Conservation (phyloP, 1,140 invertebrate genomes). For the Helicoverpa armigera region DNA sequence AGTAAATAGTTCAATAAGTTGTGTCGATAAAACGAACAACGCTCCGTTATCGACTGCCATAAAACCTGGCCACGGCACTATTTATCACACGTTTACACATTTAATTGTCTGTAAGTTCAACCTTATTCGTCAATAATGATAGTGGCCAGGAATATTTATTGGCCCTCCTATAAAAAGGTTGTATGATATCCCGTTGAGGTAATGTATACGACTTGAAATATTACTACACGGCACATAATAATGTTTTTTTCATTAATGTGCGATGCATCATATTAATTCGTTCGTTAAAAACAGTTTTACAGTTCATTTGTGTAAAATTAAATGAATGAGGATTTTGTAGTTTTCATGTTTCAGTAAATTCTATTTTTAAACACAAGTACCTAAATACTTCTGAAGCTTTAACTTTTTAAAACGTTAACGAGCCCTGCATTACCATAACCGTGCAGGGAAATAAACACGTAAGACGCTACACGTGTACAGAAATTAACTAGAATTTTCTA, state of each 20-base stretch:
- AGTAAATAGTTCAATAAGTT: constrained; percentile 51
- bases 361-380: too few species aligned
- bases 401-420: too few species aligned
- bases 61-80: constrained; percentile 30
- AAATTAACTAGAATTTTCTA: neutral
- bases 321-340: too few species aligned
- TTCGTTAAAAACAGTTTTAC: constrained; percentile 5
- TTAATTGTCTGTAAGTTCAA: constrained; percentile 50
- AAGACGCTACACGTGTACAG: neutral
- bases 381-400: too few species aligned
- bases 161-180: constrained; percentile 19
- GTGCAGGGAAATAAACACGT: neutral
- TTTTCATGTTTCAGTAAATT: too few species aligned
- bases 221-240: constrained; percentile 5
- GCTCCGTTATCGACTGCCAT: constrained; percentile 33
- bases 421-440: neutral
- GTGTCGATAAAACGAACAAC: constrained; percentile 42
- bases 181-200: constrained; percentile 3
- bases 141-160: constrained; percentile 40
- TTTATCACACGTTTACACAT: constrained; percentile 50
- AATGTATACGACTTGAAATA: neutral
- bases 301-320: neutral
- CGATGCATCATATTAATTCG: constrained; percentile 11
- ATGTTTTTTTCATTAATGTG: neutral
- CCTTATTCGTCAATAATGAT: constrained; percentile 48